Evolutionary conservation across 2,888 invertebrate genomes (phyloP).

Genomic region (Pseudanteris insignis): DNA sequence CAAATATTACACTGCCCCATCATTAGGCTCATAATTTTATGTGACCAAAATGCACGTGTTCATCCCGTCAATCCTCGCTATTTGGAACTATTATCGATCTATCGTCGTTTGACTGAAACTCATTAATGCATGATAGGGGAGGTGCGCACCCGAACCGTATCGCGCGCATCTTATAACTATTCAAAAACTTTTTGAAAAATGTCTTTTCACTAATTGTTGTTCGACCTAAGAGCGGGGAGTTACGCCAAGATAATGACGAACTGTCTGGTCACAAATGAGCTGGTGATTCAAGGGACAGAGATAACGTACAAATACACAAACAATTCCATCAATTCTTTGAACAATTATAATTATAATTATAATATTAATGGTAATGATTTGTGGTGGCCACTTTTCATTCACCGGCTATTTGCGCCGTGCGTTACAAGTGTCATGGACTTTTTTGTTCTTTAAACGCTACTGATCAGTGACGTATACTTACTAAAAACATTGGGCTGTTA

Average conservation of each 20-base stretch:
- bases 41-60: too few relatives aligned
- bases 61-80: too few relatives aligned
- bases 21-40: too few relatives aligned
- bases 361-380: too few relatives aligned
- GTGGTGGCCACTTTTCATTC: constrained; percentile 6
- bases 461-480: constrained; percentile 20
- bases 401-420: constrained; percentile 7
- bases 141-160: constrained; percentile 64
- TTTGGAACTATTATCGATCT: too few relatives aligned
- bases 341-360: too few relatives aligned
- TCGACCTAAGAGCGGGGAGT: constrained; percentile 64
- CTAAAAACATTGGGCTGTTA: constrained; percentile 26
- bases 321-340: too few relatives aligned
- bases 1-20: too few relatives aligned
- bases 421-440: not conserved
- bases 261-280: constrained; percentile 1
- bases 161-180: constrained; percentile 31
- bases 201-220: too few relatives aligned
- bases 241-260: constrained; percentile 48
- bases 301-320: too few relatives aligned
- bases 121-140: constrained; percentile 52
- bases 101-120: too few relatives aligned
- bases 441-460: constrained; percentile 7
- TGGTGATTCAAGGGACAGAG: constrained; percentile 5
- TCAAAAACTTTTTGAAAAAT: constrained; percentile 6